These are phyloP conservation scores for Catharus ustulatus DNA, from an alignment of 2,797 vertebrate species.

Conservation along the genomic window DNA sequence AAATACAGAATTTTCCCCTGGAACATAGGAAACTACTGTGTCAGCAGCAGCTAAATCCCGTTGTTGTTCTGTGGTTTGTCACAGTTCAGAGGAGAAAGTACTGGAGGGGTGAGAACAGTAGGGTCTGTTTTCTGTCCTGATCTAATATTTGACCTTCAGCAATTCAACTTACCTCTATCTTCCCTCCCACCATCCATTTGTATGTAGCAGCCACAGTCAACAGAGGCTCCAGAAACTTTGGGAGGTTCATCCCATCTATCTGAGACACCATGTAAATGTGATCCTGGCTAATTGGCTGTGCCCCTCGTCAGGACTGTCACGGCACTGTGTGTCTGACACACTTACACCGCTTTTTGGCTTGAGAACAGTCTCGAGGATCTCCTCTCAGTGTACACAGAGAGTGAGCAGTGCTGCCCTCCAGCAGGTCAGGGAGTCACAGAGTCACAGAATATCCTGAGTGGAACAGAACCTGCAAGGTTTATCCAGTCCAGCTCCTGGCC, in stretches of 20 bases:
- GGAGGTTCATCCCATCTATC: background rate
- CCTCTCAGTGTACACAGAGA: background rate
- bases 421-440: background rate
- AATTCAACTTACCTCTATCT: background rate
- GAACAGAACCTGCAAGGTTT: background rate
- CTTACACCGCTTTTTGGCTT: background rate
- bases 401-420: background rate
- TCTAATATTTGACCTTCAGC: background rate
- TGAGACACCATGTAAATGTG: background rate
- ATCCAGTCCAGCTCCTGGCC: background rate
- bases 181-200: background rate
- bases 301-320: background rate
- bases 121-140: background rate
- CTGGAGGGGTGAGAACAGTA: background rate
- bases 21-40: background rate
- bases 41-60: background rate
- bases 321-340: background rate
- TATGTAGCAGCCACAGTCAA: fast-evolving
- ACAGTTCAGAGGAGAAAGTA: background rate
- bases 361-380: background rate
- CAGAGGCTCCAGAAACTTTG: background rate
- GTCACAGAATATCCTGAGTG: background rate
- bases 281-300: background rate
- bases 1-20: background rate
- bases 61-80: background rate